These are phyloP conservation scores for Cecropterus lyciades DNA, from an alignment of 1,140 invertebrate species.

Conservation along the genomic window DNA sequence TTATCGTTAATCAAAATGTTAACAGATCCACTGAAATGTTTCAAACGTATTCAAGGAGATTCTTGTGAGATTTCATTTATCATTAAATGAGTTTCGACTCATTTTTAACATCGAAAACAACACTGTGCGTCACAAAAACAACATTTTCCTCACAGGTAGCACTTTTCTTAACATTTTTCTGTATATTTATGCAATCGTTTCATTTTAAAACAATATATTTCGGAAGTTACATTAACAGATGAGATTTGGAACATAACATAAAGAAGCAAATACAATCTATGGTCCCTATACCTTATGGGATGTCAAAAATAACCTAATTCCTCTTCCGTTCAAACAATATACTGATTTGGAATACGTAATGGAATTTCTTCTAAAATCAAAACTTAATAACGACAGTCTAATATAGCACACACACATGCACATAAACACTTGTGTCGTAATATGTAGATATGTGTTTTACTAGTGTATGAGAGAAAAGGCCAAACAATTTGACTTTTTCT, in stretches of 20 bases:
- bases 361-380: too few relatives aligned
- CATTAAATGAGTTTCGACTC: constrained; percentile 2
- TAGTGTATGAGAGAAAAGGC: too few relatives aligned
- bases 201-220: neutral
- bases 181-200: too few relatives aligned
- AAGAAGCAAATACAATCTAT: constrained; percentile 40
- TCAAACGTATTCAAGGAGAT: constrained; percentile 13
- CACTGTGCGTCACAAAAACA: constrained; percentile 21
- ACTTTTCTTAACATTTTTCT: too few relatives aligned
- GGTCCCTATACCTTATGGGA: constrained; percentile 45
- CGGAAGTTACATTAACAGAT: neutral
- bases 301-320: constrained; percentile 14
- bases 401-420: too few relatives aligned
- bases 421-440: too few relatives aligned
- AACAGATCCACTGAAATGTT: neutral
- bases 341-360: too few relatives aligned
- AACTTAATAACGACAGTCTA: too few relatives aligned
- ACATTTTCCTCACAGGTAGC: neutral
- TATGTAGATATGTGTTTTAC: too few relatives aligned
- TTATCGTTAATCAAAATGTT: constrained; percentile 3
- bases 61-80: constrained; percentile 5
- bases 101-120: neutral
- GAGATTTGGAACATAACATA: constrained; percentile 41
- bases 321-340: too few relatives aligned
- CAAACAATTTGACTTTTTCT: too few relatives aligned